Evolutionary conservation across 1,140 invertebrate species (phyloP).

Genomic region (Mizuhopecten yessoensis): DNA sequence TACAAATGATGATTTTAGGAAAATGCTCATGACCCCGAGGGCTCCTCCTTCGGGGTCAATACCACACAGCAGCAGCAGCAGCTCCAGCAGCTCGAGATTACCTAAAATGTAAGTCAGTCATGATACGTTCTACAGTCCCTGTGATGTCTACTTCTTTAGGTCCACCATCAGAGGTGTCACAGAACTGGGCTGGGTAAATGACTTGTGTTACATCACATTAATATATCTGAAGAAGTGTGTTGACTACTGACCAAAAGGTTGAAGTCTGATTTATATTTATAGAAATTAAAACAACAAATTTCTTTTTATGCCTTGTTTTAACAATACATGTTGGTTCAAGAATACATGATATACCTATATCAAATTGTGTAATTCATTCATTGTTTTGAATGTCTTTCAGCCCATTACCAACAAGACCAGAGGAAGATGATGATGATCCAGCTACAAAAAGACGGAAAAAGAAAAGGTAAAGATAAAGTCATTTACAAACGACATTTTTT

Average conservation of each 20-base stretch:
- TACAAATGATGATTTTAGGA: constrained; percentile 98
- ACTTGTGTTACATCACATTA: no score
- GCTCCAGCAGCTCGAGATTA: constrained; percentile 38
- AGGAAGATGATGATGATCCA: constrained; percentile 80
- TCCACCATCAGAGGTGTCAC: not conserved
- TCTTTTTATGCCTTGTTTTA: no score
- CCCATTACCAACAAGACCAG: constrained; percentile 55
- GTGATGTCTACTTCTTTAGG: no score
- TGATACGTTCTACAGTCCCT: not conserved
- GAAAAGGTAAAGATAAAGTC: constrained; percentile 80
- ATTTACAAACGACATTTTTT: no score
- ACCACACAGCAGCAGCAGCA: constrained; percentile 42
- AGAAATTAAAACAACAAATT: no score
- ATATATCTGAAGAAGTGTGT: no score
- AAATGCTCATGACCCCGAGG: constrained; percentile 96
- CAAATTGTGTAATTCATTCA: not conserved
- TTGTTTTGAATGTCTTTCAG: not conserved
- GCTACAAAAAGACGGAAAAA: constrained; percentile 84
- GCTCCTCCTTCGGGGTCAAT: constrained; percentile 63
- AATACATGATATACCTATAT: no score
- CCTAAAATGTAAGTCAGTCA: constrained; percentile 28
- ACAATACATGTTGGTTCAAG: no score
- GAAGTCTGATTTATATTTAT: no score
- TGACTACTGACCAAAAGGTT: no score
- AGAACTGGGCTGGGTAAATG: no score